Conservation (phyloP, 2,113 vertebrate genomes). For the Prinia subflava region DNA sequence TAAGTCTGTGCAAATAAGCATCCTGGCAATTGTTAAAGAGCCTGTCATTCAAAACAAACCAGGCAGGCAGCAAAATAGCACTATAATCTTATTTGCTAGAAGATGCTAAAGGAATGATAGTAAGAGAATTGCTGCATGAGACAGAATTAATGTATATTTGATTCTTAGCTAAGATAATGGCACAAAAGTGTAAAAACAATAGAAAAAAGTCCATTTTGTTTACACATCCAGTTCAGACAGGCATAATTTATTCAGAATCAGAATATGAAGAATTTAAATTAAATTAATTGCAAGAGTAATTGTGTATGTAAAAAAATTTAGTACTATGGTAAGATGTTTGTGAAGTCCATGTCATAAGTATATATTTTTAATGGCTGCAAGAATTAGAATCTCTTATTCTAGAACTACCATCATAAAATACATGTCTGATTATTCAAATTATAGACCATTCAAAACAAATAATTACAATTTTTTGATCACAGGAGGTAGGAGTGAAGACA, state of each 20-base stretch:
- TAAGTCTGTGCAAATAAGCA: not conserved
- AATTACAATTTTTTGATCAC: not conserved
- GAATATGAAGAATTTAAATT: not conserved
- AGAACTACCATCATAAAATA: not conserved
- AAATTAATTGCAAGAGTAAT: not conserved
- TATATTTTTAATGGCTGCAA: not conserved
- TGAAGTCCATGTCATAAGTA: not conserved
- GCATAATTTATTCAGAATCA: not conserved
- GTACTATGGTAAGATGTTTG: not conserved
- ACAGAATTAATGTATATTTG: not conserved
- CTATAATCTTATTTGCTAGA: not conserved
- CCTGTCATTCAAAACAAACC: not conserved
- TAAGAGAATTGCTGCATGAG: not conserved
- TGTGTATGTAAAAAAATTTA: not conserved
- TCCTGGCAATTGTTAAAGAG: not conserved
- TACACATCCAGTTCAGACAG: not conserved
- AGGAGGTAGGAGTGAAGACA: not conserved
- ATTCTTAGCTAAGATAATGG: not conserved
- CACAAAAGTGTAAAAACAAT: not conserved
- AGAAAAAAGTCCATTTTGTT: not conserved
- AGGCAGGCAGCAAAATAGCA: not conserved
- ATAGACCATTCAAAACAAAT: not conserved
- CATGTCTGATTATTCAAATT: not conserved
- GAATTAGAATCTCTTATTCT: not conserved
- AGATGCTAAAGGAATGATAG: not conserved